Conservation (phyloP, 2,797 vertebrate genomes). For the Prionace glauca region DNA sequence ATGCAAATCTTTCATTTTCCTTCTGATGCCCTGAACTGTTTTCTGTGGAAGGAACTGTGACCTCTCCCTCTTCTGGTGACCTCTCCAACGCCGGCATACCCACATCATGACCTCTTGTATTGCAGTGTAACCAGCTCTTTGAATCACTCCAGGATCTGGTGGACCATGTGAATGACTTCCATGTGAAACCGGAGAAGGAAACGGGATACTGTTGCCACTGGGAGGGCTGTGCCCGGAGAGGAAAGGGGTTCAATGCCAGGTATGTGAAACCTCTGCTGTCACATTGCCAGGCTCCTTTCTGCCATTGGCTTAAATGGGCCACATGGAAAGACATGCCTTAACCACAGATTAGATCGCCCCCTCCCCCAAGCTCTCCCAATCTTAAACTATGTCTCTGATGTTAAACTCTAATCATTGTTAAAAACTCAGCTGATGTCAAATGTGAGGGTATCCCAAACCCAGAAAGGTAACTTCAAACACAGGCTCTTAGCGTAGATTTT, state of each 20-base stretch:
- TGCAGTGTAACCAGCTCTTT: slow-evolving; percentile 88
- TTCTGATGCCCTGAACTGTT: neutral
- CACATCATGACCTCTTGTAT: slow-evolving; percentile 37
- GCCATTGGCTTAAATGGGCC: neutral
- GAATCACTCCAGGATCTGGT: slow-evolving; percentile 92
- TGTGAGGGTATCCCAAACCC: no score
- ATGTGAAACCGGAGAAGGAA: slow-evolving; percentile 91
- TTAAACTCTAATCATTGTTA: neutral
- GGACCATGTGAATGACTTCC: slow-evolving; percentile 92
- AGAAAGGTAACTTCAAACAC: no score
- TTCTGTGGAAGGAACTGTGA: neutral
- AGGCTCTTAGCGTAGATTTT: no score
- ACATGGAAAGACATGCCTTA: neutral
- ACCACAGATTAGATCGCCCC: neutral
- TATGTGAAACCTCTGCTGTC: slow-evolving; percentile 47
- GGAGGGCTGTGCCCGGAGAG: slow-evolving; percentile 92
- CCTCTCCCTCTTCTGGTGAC: neutral
- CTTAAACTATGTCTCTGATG: neutral
- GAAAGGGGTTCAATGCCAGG: slow-evolving; percentile 93
- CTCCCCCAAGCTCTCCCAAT: neutral
- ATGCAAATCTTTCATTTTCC: neutral
- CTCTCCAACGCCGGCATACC: no score
- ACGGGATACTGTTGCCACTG: slow-evolving; percentile 95
- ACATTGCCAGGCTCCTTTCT: neutral
- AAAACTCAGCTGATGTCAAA: no score